Evolutionary conservation across 2,113 vertebrate species (phyloP).

Genomic region (Apeltes quadracus): DNA sequence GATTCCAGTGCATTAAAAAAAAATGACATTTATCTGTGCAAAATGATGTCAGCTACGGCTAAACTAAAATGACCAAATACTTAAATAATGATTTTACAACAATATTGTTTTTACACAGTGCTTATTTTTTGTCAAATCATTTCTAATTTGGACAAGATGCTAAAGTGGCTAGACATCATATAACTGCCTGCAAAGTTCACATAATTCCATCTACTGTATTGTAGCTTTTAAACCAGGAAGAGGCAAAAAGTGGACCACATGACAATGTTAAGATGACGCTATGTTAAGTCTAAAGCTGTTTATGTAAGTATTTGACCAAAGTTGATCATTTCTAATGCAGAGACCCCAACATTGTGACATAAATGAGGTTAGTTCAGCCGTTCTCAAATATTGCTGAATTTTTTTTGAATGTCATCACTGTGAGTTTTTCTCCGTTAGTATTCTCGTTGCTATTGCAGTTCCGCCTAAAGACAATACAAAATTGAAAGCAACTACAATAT

Average conservation of each 20-base stretch:
- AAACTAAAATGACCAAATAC: not conserved
- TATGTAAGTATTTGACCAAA: not conserved
- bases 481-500: not conserved
- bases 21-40: slow-evolving; percentile 4
- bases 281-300: not conserved
- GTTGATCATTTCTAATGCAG: not conserved
- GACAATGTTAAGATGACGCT: not conserved
- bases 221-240: not conserved
- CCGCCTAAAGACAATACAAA: not conserved
- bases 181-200: not conserved
- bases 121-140: not conserved
- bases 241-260: not conserved
- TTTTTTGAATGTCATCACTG: not conserved
- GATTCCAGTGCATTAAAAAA: not conserved
- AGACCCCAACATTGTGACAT: not conserved
- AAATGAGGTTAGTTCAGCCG: not conserved
- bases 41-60: not conserved
- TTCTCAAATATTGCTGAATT: slow-evolving; percentile 3
- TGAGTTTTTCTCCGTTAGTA: not conserved
- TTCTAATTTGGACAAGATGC: not conserved
- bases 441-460: not conserved
- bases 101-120: not conserved
- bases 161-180: not conserved
- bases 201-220: not conserved
- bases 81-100: not conserved